phyloP scores from a whole-genome alignment of 2,113 vertebrate genomes.

The Petromus typicus region DNA sequence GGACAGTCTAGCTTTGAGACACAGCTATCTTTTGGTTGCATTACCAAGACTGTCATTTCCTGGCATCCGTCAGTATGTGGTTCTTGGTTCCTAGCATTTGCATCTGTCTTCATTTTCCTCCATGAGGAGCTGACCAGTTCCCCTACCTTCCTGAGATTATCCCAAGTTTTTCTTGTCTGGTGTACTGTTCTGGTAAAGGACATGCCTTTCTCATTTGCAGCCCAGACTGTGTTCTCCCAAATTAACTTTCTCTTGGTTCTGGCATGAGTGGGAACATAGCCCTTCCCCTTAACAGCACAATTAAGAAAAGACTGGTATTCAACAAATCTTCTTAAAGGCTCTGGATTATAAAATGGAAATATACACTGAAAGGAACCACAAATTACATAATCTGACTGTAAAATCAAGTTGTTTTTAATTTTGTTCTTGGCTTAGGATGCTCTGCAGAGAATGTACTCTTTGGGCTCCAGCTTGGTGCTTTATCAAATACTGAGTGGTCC shows the following conservation, averaged over 20 bases:
- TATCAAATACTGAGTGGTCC: background rate
- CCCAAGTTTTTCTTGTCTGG: background rate
- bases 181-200: background rate
- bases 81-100: background rate
- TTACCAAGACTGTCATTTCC: background rate
- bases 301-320: background rate
- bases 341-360: slow-evolving; percentile 9
- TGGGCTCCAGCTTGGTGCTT: background rate
- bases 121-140: background rate
- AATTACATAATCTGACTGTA: background rate
- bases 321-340: background rate
- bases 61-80: background rate
- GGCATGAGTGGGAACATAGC: background rate
- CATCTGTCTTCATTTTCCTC: background rate
- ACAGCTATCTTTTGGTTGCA: too few relatives aligned
- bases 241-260: background rate
- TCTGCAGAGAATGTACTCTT: background rate
- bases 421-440: background rate
- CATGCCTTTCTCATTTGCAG: background rate
- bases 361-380: background rate
- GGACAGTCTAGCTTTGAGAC: background rate
- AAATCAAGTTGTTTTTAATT: background rate
- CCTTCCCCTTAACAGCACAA: background rate
- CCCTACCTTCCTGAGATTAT: background rate
- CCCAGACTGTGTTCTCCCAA: background rate